Base-by-base conservation (phyloP, 2,113 vertebrate species). In the Octodon degus region DNA sequence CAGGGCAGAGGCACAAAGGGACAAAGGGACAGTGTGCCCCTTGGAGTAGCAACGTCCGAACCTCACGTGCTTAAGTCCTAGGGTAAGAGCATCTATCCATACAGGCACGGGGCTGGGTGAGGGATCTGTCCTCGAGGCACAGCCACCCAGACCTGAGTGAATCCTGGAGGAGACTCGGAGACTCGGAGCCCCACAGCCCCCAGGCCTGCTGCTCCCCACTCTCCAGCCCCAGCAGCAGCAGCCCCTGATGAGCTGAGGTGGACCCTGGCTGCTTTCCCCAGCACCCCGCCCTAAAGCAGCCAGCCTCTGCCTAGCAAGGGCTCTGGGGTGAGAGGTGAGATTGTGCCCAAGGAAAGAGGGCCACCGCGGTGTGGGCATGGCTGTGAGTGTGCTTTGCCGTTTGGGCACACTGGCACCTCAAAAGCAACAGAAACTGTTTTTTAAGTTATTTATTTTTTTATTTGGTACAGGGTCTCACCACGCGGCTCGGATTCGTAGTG, bases 41-140 rank as follows among this genome's bases (percentile, higher is more conserved):
- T 25, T 34, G 32, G 25, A 17, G 14, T 2, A 8, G 4, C 11
- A n/a, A 17, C 8, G 37, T 1, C 2, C 34, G 40, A 3, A 30
- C 34, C 11, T 2, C 11, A 14, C 14, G 65, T 34, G 12, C 10
- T 37, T 50, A 53, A 25, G 10, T 37, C 62, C 37, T 47, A 2
- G n/a, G n/a, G 34, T 19, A 30, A 47, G 8, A 47, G 27, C 3
- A 8, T 12, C 5, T 32, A 30, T 25, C 3, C 40, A 20, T 32
- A 80, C 58, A 47, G 34, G 8, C 12, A 0, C 0, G 19, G 37
- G 70, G 20, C 19, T 53, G 53, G 53, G 70, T 37, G 9, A 17
- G 55, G 74, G 53, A 20, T 7, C 19, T 5, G 3, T 19, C 37
- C 40, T 47, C 2, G 24, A 50, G 53, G 80, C 50, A 19, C 16